phyloP scores from a whole-genome alignment of 2,113 vertebrate genomes.

The Hepsetus odoe region DNA sequence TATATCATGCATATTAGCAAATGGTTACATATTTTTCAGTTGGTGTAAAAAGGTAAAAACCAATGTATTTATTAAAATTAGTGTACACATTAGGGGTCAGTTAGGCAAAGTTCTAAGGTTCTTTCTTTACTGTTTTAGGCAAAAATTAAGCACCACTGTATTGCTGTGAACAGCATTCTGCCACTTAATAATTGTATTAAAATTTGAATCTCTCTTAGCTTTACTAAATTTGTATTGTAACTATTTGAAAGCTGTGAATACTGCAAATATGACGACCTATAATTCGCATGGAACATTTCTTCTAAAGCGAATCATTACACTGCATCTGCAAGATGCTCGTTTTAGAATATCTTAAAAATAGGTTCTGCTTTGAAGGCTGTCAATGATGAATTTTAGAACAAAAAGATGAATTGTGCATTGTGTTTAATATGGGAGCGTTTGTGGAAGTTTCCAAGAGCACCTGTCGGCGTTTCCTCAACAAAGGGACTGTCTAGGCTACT shows the following conservation, averaged over 20 bases:
- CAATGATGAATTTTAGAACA: neutral
- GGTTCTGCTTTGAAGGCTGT: neutral
- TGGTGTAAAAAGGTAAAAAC: no score
- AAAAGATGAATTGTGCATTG: slow-evolving; percentile 37
- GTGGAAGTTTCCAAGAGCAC: slow-evolving; percentile 44
- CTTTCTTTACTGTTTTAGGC: no score
- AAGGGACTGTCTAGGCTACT: slow-evolving; percentile 2
- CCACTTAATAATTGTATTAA: no score
- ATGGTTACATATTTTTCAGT: no score
- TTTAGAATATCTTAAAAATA: slow-evolving; percentile 1
- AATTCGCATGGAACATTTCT: neutral
- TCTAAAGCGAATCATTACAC: neutral
- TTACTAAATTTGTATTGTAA: no score
- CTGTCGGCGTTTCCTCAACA: slow-evolving; percentile 28
- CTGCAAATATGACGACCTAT: neutral
- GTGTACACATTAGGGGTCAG: no score
- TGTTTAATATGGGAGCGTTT: slow-evolving; percentile 26
- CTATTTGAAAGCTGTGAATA: neutral
- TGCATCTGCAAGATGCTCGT: neutral
- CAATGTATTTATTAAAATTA: no score
- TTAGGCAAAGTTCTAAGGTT: no score
- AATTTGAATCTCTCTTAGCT: no score
- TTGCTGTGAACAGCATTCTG: no score
- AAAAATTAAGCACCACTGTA: no score
- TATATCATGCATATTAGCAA: no score